Conservation (phyloP, 2,113 vertebrate species). For the Propithecus coquereli region DNA sequence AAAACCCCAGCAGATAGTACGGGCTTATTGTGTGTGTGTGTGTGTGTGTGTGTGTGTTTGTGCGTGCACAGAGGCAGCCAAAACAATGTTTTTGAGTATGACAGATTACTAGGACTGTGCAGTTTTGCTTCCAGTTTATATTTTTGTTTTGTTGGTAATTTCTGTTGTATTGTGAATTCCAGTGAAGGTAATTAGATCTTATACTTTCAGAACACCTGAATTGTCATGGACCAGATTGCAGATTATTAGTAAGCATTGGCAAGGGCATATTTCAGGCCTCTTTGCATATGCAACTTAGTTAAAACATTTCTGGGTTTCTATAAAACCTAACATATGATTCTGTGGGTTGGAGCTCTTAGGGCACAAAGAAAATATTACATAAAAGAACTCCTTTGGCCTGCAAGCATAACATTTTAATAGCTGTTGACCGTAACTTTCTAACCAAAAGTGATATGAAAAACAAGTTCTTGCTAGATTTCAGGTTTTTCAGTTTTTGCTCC, state of each 20-base stretch:
- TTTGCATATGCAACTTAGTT: neutral
- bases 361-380: neutral
- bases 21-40: neutral
- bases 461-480: conserved; percentile 1
- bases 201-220: neutral
- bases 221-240: neutral
- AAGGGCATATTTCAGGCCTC: neutral
- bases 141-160: neutral
- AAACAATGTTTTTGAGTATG: neutral
- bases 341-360: neutral
- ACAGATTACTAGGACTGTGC: neutral
- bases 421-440: conserved; percentile 2
- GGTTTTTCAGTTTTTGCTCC: conserved; percentile 51
- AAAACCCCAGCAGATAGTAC: neutral
- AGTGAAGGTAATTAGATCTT: neutral
- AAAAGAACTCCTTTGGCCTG: neutral
- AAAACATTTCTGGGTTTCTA: neutral
- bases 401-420: conserved; percentile 23
- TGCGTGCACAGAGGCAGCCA: neutral
- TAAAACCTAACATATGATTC: neutral
- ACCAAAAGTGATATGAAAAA: neutral
- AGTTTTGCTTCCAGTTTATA: neutral
- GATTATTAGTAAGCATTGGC: neutral
- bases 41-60: neutral
- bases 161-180: neutral